Conservation (phyloP, 2,888 invertebrate species). For the Cremastinae sp. region DNA sequence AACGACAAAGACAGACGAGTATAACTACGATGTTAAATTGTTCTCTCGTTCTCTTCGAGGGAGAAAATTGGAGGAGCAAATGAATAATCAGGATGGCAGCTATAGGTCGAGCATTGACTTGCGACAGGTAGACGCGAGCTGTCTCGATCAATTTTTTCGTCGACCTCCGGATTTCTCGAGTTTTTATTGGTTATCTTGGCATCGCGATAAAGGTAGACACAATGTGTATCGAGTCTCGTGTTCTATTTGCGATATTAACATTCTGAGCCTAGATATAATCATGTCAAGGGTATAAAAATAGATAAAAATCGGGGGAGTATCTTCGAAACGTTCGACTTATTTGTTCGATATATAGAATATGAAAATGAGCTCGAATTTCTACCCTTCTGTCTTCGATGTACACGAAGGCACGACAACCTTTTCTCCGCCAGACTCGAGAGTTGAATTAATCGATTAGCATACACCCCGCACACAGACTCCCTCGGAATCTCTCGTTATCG, state of each 20-base stretch:
- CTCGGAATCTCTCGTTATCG: neutral
- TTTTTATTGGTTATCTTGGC: constrained; percentile 16
- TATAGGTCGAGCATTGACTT: neutral
- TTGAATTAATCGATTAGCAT: constrained; percentile 9
- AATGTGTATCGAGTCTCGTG: neutral
- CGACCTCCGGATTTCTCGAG: constrained; percentile 12
- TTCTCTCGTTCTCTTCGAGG: no score
- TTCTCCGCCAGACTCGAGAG: neutral
- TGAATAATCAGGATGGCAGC: constrained; percentile 25
- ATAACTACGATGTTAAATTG: neutral
- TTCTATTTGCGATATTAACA: neutral
- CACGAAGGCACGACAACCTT: no score
- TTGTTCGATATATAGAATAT: constrained; percentile 7
- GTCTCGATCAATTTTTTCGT: constrained; percentile 15
- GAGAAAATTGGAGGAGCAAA: no score
- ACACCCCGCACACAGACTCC: neutral
- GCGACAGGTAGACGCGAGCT: neutral
- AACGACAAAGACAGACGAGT: neutral
- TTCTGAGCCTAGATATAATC: constrained; percentile 30
- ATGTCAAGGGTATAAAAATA: constrained; percentile 35
- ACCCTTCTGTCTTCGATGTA: neutral
- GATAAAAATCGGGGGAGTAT: constrained; percentile 33
- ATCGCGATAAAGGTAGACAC: no score
- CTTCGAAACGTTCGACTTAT: neutral
- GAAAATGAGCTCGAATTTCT: constrained; percentile 26